Conservation (phyloP, 2,113 vertebrate species). For the Poeciliopsis turrubarensis region DNA sequence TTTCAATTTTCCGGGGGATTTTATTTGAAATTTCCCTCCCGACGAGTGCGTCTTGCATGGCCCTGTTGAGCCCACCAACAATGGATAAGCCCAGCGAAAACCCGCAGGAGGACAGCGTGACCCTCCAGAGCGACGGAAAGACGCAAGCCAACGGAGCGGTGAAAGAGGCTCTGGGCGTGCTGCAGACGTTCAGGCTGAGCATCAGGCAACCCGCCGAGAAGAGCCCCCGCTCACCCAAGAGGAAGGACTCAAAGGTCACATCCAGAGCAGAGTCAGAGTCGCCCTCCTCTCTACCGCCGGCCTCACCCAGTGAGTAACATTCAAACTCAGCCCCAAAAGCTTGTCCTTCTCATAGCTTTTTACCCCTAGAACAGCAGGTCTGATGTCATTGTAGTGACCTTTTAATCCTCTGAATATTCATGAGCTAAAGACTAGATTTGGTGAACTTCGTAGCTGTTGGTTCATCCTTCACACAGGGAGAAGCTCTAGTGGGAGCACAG, state of each 20-base stretch:
- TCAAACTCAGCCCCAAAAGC: too few relatives aligned
- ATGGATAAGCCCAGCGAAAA: constrained; percentile 21
- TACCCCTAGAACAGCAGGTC: too few relatives aligned
- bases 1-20: background rate
- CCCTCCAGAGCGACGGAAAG: constrained; percentile 14
- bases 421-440: background rate
- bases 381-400: too few relatives aligned
- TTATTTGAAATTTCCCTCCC: background rate
- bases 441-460: background rate
- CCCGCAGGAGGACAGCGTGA: constrained; percentile 1
- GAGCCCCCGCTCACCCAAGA: constrained; percentile 17
- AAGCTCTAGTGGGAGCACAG: background rate
- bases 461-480: background rate
- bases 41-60: background rate
- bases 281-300: background rate
- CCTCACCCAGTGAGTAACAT: constrained; percentile 69
- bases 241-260: constrained; percentile 36
- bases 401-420: too few relatives aligned
- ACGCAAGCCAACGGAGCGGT: rapidly evolving
- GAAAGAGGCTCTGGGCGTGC: constrained; percentile 2
- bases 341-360: too few relatives aligned
- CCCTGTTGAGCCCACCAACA: constrained; percentile 10
- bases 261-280: background rate
- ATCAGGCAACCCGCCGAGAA: constrained; percentile 13
- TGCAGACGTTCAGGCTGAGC: constrained; percentile 40